These are phyloP conservation scores for Procavia capensis DNA, from an alignment of 2,113 vertebrate species.

Conservation along the genomic window DNA sequence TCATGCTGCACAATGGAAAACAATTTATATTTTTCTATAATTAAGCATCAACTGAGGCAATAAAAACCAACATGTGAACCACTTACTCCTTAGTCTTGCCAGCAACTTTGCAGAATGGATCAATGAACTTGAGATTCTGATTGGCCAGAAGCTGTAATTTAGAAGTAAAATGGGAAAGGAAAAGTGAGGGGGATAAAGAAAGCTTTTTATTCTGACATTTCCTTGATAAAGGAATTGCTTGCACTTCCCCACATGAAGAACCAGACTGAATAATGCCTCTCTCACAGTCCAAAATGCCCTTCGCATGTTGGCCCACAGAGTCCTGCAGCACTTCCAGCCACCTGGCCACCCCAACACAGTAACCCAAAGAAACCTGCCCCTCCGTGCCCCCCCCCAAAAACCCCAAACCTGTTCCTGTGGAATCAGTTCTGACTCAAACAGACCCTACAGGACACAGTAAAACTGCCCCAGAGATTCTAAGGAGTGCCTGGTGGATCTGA, in stretches of 20 bases:
- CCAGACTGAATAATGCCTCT: not conserved
- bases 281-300: accelerated
- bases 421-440: too few species aligned
- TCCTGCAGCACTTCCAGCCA: accelerated
- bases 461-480: too few species aligned
- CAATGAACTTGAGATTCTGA: constrained; percentile 94
- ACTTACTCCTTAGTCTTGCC: constrained; percentile 95
- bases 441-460: too few species aligned
- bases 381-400: too few species aligned
- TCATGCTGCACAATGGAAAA: accelerated
- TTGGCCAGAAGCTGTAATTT: constrained; percentile 92
- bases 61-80: accelerated
- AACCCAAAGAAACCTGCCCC: not conserved
- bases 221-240: not conserved
- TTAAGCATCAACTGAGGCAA: accelerated
- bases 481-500: too few species aligned
- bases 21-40: accelerated
- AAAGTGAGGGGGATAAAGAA: not conserved
- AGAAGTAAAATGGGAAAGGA: constrained; percentile 41
- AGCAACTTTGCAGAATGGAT: constrained; percentile 94
- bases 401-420: too few species aligned
- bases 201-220: not conserved
- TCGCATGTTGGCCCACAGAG: accelerated
- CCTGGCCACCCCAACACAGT: accelerated
- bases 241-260: not conserved